Evolutionary conservation across 92 coral and sea anemone species (phyloP), one percentile per base, ranked within the genome.

Genomic region (Bergia sp.): DNA sequence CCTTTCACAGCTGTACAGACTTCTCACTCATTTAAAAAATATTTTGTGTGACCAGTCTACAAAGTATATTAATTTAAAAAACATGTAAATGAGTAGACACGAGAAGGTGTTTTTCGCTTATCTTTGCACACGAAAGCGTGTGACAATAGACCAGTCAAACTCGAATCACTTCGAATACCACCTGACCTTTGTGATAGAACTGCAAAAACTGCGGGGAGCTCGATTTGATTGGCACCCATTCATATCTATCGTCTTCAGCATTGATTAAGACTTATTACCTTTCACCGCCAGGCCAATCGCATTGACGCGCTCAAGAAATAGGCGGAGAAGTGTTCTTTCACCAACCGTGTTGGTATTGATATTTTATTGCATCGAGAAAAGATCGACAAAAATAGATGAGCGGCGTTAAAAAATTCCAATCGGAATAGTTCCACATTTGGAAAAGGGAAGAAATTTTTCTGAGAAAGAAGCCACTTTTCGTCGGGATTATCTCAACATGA

Each of bases 221-320:
- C 79, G 40, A 7, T 74, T 85, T 95, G 96, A 95, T 95, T 94
- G 98, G 91, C 98, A 94, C 90, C 88, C 67, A 66, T 86, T 80
- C 90, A 74, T 55, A 72, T 40, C 55, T 2, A 92, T 94, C 55
- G 76, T 91, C 93, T 80, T 95, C 94, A 88, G 45, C 77, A 90
- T 91, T 92, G 91, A 93, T 95, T 94, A 94, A 89, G 91, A 89
- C 94, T 94, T 94, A 94, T 94, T 92, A 92, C 96, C 91, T 95
- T 91, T 88, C 91, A 83, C 88, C 90, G 88, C 86, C 85, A 73
- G 86, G 77, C 98, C 98, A 95, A 95, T 95, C 93, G 90, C 81
- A 69, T 71, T 12, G 78, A 85, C 12, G 88, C 58, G 85, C 72
- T 73, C 20, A 6, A 69, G 55, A 21, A 83, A 76, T 82, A 88